Conservation (phyloP, 2,113 vertebrate genomes). For the Cheirogaleus medius region DNA sequence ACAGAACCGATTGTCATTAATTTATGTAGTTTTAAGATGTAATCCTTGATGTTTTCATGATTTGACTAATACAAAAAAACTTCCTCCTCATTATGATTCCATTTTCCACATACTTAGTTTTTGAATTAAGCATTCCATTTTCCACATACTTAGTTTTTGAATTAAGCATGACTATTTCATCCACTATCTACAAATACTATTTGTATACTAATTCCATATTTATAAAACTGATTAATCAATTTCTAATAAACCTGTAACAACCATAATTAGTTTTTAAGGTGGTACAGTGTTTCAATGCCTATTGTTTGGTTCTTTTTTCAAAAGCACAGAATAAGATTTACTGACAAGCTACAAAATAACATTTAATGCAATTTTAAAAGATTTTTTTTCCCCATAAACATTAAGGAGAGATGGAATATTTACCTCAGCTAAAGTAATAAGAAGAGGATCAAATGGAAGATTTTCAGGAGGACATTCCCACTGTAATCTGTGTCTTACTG, state of each 20-base stretch:
- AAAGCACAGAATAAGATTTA: constrained; percentile 19
- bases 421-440: constrained; percentile 89
- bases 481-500: constrained; percentile 88
- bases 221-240: neutral
- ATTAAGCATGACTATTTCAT: neutral
- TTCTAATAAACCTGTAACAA: neutral
- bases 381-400: neutral
- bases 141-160: neutral
- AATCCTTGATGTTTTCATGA: neutral
- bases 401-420: constrained; percentile 1
- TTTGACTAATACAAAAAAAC: neutral
- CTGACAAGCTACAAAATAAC: neutral
- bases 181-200: neutral
- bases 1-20: neutral
- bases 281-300: neutral
- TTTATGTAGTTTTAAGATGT: neutral
- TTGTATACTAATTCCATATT: neutral
- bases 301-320: neutral
- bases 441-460: constrained; percentile 88
- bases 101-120: neutral
- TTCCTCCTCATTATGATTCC: neutral
- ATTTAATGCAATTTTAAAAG: neutral
- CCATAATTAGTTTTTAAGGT: neutral
- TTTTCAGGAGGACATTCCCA: constrained; percentile 87
- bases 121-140: neutral